These are phyloP conservation scores for Catagonus wagneri DNA, from an alignment of 2,113 vertebrate genomes.

Conservation along the genomic window DNA sequence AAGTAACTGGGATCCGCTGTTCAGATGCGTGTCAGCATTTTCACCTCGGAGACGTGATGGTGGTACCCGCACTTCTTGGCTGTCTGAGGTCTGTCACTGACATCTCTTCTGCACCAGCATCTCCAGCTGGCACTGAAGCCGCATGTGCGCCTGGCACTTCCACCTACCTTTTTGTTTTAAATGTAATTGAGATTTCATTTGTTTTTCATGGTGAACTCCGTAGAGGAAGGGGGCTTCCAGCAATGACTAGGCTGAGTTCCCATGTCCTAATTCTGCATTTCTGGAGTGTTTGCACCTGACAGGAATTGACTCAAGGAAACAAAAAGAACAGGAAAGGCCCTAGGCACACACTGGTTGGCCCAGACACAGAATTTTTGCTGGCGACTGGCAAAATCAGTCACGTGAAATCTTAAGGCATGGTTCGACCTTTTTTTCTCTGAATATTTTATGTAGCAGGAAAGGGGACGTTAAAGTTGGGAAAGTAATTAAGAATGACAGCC, in stretches of 20 bases:
- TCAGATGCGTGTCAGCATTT: not conserved
- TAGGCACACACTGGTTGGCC: not conserved
- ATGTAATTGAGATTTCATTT: constrained; percentile 11
- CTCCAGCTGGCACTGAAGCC: not conserved
- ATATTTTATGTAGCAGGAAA: not conserved
- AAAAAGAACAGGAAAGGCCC: constrained; percentile 50
- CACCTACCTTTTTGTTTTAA: constrained; percentile 55
- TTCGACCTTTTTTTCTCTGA: not conserved
- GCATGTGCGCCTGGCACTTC: not conserved
- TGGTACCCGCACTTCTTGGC: not conserved
- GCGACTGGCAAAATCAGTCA: not conserved
- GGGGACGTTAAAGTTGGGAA: not conserved
- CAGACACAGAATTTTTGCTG: not conserved
- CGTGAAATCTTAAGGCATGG: not conserved
- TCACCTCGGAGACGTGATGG: not conserved
- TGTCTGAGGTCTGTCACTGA: not conserved
- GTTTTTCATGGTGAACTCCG: constrained; percentile 44
- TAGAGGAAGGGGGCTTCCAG: constrained; percentile 57
- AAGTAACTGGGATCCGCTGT: not conserved
- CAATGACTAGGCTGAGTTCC: constrained; percentile 38
- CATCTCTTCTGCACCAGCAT: not conserved
- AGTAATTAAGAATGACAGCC: not conserved
- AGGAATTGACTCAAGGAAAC: constrained; percentile 53
- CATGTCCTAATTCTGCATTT: constrained; percentile 30
- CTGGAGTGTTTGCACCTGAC: constrained; percentile 52